Base-by-base conservation (phyloP, 2,888 invertebrate genomes). In the Drosophila ezoana region DNA sequence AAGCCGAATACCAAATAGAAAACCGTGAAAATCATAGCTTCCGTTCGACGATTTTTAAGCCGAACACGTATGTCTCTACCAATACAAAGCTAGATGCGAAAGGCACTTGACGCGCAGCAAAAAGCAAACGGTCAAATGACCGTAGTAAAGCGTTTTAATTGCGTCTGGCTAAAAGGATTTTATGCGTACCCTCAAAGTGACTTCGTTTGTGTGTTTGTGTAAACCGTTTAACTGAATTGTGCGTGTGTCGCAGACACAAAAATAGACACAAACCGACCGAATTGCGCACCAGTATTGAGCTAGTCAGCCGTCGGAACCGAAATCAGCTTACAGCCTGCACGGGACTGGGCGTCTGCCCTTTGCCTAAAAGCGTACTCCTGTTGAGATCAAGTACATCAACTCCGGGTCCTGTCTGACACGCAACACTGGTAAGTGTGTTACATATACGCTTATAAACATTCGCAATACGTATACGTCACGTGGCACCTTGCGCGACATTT, bases 81-180 rank as follows among this genome's bases (percentile, higher is more conserved):
- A 51, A 54, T 43, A 37, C 48, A 56, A 59, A 49, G 14, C 44
- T 43, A 48, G 47, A 57, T 40, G 18, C 37, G 28, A 57, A 45
- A 32, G 56, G 23, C 63, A 63, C 62, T 72, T 49, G 56, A 59
- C 59, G 53, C 38, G 33, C 33, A 40, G 16, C 60, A 43, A 44
- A 80, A 86, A 80, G 79, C 63, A 73, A 73, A 64, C 41, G 72
- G 74, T 56, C 72, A 72, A 68, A 63, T 62, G 59, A 48, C 54
- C 60, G 40, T 47, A 45, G 37, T 48, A 56, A 77, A 67, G 45
- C 70, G 57, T 64, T 85, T 87, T 84, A 84, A 87, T 87, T 82
- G 65, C 69, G 72, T 77, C 63, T 67, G 67, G 60, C 59, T 62
- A 51, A 84, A 76, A 62, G 67, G 77, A 75, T 69, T 87, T 77